Percentiles rank a stretch among this genome's conserved stretches.
These are phyloP conservation scores for Vanessa cardui DNA, from an alignment of 2,888 invertebrate genomes.

Conservation along the genomic window DNA sequence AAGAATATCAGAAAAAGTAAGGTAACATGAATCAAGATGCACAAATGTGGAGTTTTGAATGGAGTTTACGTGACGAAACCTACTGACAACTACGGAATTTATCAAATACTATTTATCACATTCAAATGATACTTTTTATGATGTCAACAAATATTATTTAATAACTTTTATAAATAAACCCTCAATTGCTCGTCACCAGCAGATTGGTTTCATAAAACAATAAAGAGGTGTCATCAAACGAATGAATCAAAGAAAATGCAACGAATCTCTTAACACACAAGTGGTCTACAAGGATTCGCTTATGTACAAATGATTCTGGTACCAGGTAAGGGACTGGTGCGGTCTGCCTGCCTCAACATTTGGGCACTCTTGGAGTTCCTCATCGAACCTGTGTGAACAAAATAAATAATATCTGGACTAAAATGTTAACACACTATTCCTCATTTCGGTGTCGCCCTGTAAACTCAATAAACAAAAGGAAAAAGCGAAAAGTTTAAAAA, in stretches of 20 bases:
- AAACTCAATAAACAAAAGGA: conserved; percentile 36
- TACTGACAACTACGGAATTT: conserved; percentile 26
- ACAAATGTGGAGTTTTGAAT: conserved; percentile 30
- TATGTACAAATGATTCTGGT: conserved; percentile 72
- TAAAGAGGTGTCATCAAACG: conserved; percentile 53
- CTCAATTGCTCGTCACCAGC: conserved; percentile 65
- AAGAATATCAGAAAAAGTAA: conserved; percentile 23
- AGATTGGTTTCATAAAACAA: conserved; percentile 56
- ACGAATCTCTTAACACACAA: conserved; percentile 61
- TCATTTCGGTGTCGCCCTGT: conserved; percentile 38
- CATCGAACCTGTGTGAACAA: conserved; percentile 84
- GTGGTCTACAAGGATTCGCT: conserved; percentile 71
- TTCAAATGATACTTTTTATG: conserved; percentile 30
- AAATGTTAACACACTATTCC: conserved; percentile 36
- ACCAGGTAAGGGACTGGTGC: conserved; percentile 84
- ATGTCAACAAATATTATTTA: conserved; percentile 20
- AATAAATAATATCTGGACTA: conserved; percentile 74
- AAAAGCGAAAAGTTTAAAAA: conserved; percentile 25
- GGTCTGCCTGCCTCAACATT: conserved; percentile 85
- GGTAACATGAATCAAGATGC: conserved; percentile 36
- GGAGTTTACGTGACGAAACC: conserved; percentile 43
- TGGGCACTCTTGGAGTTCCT: conserved; percentile 86
- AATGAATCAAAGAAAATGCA: conserved; percentile 60
- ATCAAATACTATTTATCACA: conserved; percentile 28
- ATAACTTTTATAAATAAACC: conserved; percentile 19